Evolutionary conservation across 2,888 invertebrate genomes (phyloP).

Genomic region (Eudasyphora cyanicolor): DNA sequence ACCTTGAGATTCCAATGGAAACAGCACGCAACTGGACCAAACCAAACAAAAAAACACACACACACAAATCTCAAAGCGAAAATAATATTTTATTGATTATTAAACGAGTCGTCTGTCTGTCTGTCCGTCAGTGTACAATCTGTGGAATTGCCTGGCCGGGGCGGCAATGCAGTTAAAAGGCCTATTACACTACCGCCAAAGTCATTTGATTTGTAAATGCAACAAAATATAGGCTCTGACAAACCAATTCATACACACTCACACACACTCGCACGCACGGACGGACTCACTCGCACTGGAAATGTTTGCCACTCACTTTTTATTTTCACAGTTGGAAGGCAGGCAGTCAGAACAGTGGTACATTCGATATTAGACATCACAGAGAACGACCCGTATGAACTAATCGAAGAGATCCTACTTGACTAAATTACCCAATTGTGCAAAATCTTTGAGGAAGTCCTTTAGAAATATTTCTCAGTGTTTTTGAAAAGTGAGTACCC

Average conservation of each 20-base stretch:
- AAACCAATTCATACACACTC: no score
- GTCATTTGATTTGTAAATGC: slow-evolving; percentile 51
- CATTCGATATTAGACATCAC: no score
- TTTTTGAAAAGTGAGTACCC: no score
- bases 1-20: slow-evolving; percentile 64
- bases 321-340: slow-evolving; percentile 1
- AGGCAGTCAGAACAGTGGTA: not conserved
- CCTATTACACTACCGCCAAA: slow-evolving; percentile 53
- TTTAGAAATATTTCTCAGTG: no score
- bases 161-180: slow-evolving; percentile 61
- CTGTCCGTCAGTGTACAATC: not conserved
- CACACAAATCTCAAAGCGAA: slow-evolving; percentile 35
- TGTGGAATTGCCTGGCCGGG: no score
- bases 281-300: not conserved
- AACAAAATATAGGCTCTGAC: not conserved
- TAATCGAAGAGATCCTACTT: no score
- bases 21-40: slow-evolving; percentile 64
- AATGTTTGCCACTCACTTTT: slow-evolving; percentile 26
- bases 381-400: no score
- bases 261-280: slow-evolving; percentile 9
- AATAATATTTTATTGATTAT: slow-evolving; percentile 58
- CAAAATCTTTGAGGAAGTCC: no score
- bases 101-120: slow-evolving; percentile 34
- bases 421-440: no score
- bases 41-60: no score